Base-by-base conservation (phyloP, 2,888 invertebrate species). In the Dryobotodes eremita region DNA sequence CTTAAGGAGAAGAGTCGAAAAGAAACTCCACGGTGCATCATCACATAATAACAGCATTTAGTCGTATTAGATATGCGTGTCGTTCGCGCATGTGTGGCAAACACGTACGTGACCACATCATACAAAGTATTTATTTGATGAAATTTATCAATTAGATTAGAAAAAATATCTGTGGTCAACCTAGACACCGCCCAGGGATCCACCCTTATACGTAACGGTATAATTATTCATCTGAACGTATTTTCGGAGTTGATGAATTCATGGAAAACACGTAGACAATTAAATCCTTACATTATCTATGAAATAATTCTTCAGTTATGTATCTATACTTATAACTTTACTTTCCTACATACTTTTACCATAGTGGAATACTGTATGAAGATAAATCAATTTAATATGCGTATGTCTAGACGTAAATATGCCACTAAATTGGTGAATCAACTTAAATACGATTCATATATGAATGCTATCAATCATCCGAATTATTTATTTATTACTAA, bases 401-500 rank as follows among this genome's bases (percentile, higher is more conserved):
- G 1, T 6, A 42, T 57, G 61, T 84, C 36, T 42, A 77, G 69
- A 36, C 46, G 61, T 64, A 66, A 65, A 70, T 57, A 64, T 23
- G 55, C 1, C 23, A 71, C 10, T 48, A 50, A 73, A 69, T 69
- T 73, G 48, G 2, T 17, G 31, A 42, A 71, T 84, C 23, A 72
- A 55, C 15, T 23, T 57, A 61, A 26, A 73, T 23, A 64, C 70
- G 36, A 36, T 62, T 71, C 4, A 36, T 20, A 64, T 42, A 23
- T 15, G 31, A 81, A 65, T 59, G 10, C 46, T 36, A 71, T 81
- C 69, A 70, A 85, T 80, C 57, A 66, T 36, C 46, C 10, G 36
- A 57, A 59, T 85, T 13, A 82, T 71, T 68, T 66, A 66, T 74
- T 66, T 66, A 83, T 46, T 62, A 64, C 20, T 57, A 50, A 48